Evolutionary conservation across 2,113 vertebrate genomes (phyloP), one percentile per base, ranked within the genome.

Genomic region (Cynopterus brachyotis): DNA sequence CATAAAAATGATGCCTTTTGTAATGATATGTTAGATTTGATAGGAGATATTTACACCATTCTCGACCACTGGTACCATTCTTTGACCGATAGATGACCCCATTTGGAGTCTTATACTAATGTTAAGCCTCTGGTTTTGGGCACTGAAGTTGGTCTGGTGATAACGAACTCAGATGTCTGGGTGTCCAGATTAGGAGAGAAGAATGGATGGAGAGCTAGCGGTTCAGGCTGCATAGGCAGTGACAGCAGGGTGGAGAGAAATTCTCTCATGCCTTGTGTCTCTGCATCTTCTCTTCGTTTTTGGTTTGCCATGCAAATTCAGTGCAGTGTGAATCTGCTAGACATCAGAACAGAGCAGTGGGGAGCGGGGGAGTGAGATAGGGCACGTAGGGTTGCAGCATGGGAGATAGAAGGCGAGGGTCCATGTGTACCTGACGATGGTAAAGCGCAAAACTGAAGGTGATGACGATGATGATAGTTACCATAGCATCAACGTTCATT

Each of bases 351-450:
- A 1, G 50, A 37, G 62, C 20, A 4, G n/a, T n/a, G n/a, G n/a
- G n/a, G n/a, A n/a, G n/a, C n/a, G 22, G 59, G 55, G 28, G n/a
- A 7, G 9, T 35, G 57, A 57, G 84, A 67, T 37, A 0, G 6
- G 19, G 22, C 40, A 9, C 15, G 9, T 4, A 37, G 30, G 53
- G 26, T 37, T 37, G 8, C 1, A 0, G 26, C 0, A 0, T 35
- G 32, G 42, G 9, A 85, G 53, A 11, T 0, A 0, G 64, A 32
- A 80, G 60, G 30, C 16, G 6, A 35, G 59, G 37, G 2, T 32
- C 40, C 0, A 1, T 1, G 1, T 57, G 17, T 10, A 72, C 47
- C 78, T 7, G 32, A 24, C 4, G 24, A 28, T 22, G 16, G 19
- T 22, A 2, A 28, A 11, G 57, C 9, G 26, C 47, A 62, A 6